A percentile compares a stretch with the other conserved stretches of the same genome.
These are phyloP conservation scores for Dicyrtomina minuta DNA, from an alignment of 2,888 invertebrate genomes.

Conservation along the genomic window DNA sequence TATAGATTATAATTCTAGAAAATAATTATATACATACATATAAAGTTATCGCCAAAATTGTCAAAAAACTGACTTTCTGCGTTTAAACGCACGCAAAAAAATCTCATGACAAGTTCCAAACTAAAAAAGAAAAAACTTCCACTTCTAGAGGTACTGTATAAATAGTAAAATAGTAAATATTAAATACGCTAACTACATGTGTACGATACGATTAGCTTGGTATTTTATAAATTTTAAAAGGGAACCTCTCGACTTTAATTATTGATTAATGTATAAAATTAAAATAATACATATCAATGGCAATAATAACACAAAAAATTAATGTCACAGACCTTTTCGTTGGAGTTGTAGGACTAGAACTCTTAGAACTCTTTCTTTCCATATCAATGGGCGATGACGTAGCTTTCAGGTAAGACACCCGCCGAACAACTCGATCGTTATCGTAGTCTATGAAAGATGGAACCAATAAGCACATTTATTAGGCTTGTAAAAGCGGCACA, in stretches of 20 bases:
- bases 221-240: background rate
- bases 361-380: conserved; percentile 50
- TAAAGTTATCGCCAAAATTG: too few species aligned
- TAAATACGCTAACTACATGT: background rate
- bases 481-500: too few species aligned
- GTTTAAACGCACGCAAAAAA: too few species aligned
- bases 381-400: conserved; percentile 62
- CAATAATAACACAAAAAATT: background rate
- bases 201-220: background rate
- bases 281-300: background rate
- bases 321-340: conserved; percentile 48
- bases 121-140: too few species aligned
- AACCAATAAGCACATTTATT: background rate
- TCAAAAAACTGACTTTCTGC: too few species aligned
- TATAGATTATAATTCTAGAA: too few species aligned
- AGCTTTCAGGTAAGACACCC: conserved; percentile 92
- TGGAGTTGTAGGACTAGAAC: conserved; percentile 52
- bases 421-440: conserved; percentile 75
- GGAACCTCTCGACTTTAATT: too few species aligned
- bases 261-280: background rate
- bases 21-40: too few species aligned
- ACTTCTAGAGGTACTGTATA: too few species aligned
- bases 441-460: conserved; percentile 67
- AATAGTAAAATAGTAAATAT: too few species aligned
- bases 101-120: too few species aligned